Base-by-base conservation (phyloP, 2,113 vertebrate species). In the Mirounga angustirostris region DNA sequence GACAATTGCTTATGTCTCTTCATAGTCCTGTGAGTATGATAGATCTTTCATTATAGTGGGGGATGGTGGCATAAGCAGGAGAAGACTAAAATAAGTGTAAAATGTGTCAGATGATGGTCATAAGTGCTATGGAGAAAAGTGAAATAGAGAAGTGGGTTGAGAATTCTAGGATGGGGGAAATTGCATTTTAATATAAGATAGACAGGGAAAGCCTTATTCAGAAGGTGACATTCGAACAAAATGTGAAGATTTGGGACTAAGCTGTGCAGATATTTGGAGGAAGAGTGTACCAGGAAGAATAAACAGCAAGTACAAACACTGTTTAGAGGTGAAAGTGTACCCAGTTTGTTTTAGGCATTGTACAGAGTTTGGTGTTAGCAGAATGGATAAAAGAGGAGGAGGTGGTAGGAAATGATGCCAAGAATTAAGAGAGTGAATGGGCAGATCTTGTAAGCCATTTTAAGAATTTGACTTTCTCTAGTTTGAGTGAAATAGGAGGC, bases 381-480 rank as follows among this genome's bases (percentile, higher is more conserved):
- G 18, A 61, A 63, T 73, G 40, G 15, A n/a, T 78, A 58, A 89
- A 86, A 56, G 28, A 79, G 14, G 0, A 2, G 24, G 18, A 36
- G 10, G 8, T 56, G 54, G n/a, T 11, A 54, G 22, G n/a, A 83
- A 67, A 84, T 12, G 7, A 33, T 26, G 12, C 9, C 73, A 79
- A 80, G 21, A 30, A 1, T 50, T 82, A 50, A 67, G 7, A 89
- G 26, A 11, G n/a, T 80, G 13, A 10, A 21, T 59, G 19, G 15
- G 22, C 4, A 71, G 15, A 56, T 69, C 28, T 73, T 80, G 4
- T 1, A 54, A 61, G 7, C 8, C 5, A 30, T 46, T 40, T 30
- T 79, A 85, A 84, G 40, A 21, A 95, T 63, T 59, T 94, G 40
- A 79, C 24, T 92, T 89, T 54, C 9, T 94, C 40, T 46, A n/a